These are phyloP conservation scores for Sinocyclocheilus rhinocerous DNA, from an alignment of 2,113 vertebrate species.

Conservation along the genomic window DNA sequence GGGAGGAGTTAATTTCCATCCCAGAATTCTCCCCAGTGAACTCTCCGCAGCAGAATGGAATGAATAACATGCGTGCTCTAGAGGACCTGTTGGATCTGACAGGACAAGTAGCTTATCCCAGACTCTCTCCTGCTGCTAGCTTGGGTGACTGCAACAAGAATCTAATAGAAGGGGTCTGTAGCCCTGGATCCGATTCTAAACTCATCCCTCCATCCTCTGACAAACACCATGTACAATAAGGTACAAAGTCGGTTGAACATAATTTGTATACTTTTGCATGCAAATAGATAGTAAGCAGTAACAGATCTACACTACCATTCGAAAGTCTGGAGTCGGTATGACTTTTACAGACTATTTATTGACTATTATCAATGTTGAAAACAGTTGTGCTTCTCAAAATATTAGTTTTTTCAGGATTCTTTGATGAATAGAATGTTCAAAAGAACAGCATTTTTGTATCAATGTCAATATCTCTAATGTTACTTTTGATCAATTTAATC, in stretches of 20 bases:
- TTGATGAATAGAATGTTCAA: neutral
- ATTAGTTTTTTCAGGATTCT: neutral
- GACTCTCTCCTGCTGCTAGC: conserved; percentile 80
- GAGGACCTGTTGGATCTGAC: conserved; percentile 97
- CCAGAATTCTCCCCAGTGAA: conserved; percentile 91
- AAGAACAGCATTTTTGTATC: too few relatives aligned
- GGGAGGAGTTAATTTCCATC: conserved; percentile 95
- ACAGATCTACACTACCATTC: too few relatives aligned
- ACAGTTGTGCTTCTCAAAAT: neutral
- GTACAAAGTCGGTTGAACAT: neutral
- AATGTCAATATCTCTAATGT: too few relatives aligned
- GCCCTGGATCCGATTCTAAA: conserved; percentile 86
- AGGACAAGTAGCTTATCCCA: conserved; percentile 82
- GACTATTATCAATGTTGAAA: neutral
- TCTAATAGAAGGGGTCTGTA: conserved; percentile 91
- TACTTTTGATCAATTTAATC: neutral
- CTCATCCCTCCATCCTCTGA: conserved; percentile 79
- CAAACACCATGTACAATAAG: conserved; percentile 74
- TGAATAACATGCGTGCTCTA: conserved; percentile 85
- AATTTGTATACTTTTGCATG: too few relatives aligned
- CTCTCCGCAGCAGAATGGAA: conserved; percentile 84
- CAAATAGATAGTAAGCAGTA: too few relatives aligned
- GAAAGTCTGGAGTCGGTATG: too few relatives aligned
- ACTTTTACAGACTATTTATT: too few relatives aligned
- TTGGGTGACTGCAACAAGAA: conserved; percentile 96